Percentiles rank a stretch among this genome's conserved stretches.
Evolutionary conservation across 2,797 vertebrate species (phyloP).

Genomic region (Chaetophractus vellerosus): DNA sequence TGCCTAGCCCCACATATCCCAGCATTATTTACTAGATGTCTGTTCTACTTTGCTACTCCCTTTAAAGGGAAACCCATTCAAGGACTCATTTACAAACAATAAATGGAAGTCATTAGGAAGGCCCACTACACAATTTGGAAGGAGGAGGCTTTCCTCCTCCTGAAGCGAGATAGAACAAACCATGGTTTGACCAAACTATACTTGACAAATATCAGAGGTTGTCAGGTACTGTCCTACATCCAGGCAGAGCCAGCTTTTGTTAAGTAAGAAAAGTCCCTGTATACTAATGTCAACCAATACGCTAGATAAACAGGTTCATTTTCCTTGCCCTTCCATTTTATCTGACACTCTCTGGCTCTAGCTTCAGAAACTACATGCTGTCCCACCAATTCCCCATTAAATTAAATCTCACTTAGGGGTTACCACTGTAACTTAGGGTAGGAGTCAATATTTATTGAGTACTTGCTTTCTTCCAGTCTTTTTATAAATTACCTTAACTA

Average conservation of each 20-base stretch:
- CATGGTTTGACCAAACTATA: neutral
- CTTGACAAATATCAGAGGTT: too few species aligned
- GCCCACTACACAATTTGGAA: neutral
- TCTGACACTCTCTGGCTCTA: too few species aligned
- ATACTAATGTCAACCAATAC: too few species aligned
- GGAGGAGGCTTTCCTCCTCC: neutral
- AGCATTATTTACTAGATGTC: rapidly evolving
- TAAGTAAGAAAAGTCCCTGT: neutral
- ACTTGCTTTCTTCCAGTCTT: neutral
- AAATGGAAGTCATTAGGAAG: neutral
- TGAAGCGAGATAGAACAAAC: neutral
- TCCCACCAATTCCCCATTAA: rapidly evolving
- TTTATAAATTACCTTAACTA: neutral
- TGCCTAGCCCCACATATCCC: rapidly evolving
- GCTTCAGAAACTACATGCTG: rapidly evolving
- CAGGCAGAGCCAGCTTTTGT: neutral
- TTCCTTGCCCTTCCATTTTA: neutral
- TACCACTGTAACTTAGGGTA: too few species aligned
- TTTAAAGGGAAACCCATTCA: neutral
- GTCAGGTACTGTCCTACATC: neutral
- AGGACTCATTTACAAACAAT: neutral
- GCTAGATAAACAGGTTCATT: neutral
- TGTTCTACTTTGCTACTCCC: neutral
- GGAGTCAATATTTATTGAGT: neutral
- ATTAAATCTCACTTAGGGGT: rapidly evolving